A percentile compares a stretch with the other conserved stretches of the same genome.
Evolutionary conservation across 2,113 vertebrate genomes (phyloP).

Genomic region (Tyrannus savana): DNA sequence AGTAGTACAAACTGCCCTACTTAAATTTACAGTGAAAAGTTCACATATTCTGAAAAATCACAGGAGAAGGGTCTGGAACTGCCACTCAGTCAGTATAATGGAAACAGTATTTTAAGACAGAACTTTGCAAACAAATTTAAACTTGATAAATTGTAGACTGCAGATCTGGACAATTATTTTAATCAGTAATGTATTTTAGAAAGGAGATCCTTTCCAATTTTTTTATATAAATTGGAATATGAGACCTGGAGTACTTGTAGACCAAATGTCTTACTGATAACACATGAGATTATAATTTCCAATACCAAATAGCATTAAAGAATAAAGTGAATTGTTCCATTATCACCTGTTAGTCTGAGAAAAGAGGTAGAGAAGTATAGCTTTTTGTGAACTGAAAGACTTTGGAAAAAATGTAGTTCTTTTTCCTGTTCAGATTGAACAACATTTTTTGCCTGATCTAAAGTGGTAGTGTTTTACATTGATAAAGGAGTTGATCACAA

Average conservation of each 20-base stretch:
- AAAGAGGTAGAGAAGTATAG: not conserved
- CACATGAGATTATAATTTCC: not conserved
- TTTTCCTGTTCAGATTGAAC: not conserved
- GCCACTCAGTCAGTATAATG: not conserved
- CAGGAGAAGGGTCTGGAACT: not conserved
- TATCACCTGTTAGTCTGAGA: not conserved
- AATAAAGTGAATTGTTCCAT: not conserved
- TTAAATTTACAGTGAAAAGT: not conserved
- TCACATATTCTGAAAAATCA: not conserved
- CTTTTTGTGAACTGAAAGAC: not conserved
- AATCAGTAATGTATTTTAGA: no score
- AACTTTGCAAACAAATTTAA: not conserved
- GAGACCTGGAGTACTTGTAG: not conserved
- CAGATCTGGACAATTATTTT: no score
- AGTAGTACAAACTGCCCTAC: not conserved
- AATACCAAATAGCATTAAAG: not conserved
- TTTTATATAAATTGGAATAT: not conserved
- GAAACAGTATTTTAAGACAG: not conserved
- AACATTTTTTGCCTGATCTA: not conserved
- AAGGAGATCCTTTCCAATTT: not conserved
- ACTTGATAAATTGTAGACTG: not conserved
- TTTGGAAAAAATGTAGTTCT: not conserved
- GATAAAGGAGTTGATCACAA: not conserved
- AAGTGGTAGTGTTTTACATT: not conserved
- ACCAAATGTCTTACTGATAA: not conserved